Evolutionary conservation across 2,797 vertebrate species (phyloP).

Genomic region (Enteromius fasciolatus): DNA sequence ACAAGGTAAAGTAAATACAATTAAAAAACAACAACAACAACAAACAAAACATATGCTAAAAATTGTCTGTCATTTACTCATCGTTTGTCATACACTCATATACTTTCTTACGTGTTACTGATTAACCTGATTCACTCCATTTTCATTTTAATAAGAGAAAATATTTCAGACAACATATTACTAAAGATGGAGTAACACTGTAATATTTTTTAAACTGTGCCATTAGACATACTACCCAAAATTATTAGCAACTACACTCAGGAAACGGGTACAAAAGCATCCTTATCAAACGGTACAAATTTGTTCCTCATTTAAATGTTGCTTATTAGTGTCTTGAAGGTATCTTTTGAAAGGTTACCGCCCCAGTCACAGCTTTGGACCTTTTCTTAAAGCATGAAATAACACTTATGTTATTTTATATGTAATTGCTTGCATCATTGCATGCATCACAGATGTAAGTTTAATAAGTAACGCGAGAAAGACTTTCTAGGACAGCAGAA

Average conservation of each 20-base stretch:
- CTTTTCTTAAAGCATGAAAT: background rate
- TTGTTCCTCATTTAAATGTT: background rate
- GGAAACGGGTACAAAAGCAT: background rate
- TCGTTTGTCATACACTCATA: no score
- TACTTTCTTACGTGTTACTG: no score
- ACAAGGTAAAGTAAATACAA: no score
- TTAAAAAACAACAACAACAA: no score
- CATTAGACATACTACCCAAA: background rate
- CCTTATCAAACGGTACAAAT: background rate
- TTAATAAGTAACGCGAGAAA: conserved; percentile 1
- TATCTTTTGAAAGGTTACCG: background rate
- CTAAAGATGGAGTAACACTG: background rate
- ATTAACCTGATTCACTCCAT: no score
- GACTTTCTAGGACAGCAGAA: conserved; percentile 25
- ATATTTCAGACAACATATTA: background rate
- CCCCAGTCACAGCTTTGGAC: background rate
- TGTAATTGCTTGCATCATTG: background rate
- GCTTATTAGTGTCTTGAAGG: background rate
- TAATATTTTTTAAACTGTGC: background rate
- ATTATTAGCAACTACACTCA: background rate
- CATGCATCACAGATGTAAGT: background rate
- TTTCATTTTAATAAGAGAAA: background rate
- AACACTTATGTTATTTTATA: no score
- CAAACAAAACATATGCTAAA: no score
- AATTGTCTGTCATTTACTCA: no score